Percentiles rank a stretch among this genome's conserved stretches.
Evolutionary conservation across 2,113 vertebrate species (phyloP).

Genomic region (Epinephelus cyanopodus): DNA sequence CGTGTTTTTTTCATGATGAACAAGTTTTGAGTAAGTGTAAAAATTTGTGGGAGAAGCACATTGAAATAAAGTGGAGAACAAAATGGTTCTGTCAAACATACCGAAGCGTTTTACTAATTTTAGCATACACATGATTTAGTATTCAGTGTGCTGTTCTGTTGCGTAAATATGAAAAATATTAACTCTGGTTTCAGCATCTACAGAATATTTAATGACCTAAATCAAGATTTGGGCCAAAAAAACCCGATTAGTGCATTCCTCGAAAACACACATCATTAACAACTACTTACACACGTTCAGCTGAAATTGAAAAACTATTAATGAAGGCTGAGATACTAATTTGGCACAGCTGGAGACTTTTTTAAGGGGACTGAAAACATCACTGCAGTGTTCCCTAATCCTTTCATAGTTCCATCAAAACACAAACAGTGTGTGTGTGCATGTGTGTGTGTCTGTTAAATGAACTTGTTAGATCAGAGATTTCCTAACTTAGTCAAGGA

Average conservation of each 20-base stretch:
- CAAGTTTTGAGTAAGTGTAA: background rate
- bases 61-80: background rate
- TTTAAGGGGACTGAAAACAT: slow-evolving; percentile 27
- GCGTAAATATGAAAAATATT: background rate
- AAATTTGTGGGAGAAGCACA: background rate
- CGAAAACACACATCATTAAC: slow-evolving; percentile 8
- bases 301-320: slow-evolving; percentile 20
- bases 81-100: background rate
- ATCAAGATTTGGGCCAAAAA: background rate
- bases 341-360: slow-evolving; percentile 12
- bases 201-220: slow-evolving; percentile 7
- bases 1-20: background rate
- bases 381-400: background rate
- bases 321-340: background rate
- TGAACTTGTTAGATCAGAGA: slow-evolving; percentile 33
- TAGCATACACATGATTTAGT: background rate
- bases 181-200: background rate
- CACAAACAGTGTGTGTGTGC: background rate
- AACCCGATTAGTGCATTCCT: background rate
- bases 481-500: slow-evolving; percentile 49
- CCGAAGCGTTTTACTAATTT: background rate
- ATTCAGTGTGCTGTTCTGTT: slow-evolving; percentile 1
- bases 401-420: slow-evolving; percentile 24
- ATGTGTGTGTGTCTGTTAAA: slow-evolving; percentile 11
- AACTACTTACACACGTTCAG: background rate